Conservation (phyloP, 2,113 vertebrate species). For the Progne subis region DNA sequence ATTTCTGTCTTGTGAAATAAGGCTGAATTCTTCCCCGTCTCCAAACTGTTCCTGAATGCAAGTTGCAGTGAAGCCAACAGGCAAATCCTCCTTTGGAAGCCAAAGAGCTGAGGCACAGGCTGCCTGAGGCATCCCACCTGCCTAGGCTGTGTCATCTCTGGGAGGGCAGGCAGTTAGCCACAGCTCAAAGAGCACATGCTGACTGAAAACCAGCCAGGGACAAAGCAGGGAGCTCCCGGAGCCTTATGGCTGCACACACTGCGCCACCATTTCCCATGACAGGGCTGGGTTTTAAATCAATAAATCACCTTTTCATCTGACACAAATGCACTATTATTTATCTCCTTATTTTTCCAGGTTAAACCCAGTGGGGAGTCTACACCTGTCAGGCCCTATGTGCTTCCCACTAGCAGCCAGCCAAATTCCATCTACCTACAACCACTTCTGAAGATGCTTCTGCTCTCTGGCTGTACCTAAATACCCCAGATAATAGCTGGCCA, state of each 20-base stretch:
- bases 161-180: background rate
- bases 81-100: background rate
- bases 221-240: background rate
- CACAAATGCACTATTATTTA: background rate
- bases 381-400: background rate
- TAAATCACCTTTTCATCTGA: background rate
- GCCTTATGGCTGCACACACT: background rate
- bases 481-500: constrained; percentile 11
- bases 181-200: background rate
- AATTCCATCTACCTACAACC: background rate
- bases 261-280: background rate
- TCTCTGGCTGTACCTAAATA: background rate
- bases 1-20: background rate
- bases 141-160: background rate
- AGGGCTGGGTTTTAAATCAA: background rate
- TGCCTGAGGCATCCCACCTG: background rate
- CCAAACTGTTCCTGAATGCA: background rate
- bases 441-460: background rate
- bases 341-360: background rate
- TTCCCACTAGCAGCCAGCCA: background rate
- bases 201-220: background rate
- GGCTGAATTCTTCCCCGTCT: background rate
- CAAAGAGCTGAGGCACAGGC: background rate
- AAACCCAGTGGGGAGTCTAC: background rate
- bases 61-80: background rate